Evolutionary conservation across 64 coral and sea anemone genomes (phyloP), one percentile per base, ranked within the genome.

Genomic region (Montipora sp.): DNA sequence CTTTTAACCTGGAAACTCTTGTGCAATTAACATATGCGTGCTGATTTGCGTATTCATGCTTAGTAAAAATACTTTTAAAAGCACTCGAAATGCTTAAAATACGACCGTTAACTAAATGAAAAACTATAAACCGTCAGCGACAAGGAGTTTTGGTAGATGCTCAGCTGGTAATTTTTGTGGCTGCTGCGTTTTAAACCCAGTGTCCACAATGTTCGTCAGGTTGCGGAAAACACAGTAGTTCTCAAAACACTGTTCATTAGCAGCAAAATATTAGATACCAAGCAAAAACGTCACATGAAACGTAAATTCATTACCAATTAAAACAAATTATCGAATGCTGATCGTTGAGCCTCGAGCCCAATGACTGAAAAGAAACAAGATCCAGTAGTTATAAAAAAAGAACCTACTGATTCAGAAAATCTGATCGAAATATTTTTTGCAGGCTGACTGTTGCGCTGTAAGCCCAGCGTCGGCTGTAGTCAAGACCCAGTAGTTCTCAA

Each of bases 401-500:
- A 57, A 5, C 7, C 53, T 57, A 8, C 53, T 57, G 53, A 11
- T 57, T 57, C 53, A 57, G 11, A 57, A 57, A 57, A 57, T 57
- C 2, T 57, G 53, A 7, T 79, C 77, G 50, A 79, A 79, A 79
- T 45, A 51, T 57, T 57, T 14, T 11, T 63, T 63, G 7, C 55
- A 24, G 55, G 51, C 78, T 80, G 59, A 63, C 14, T 63, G 10
- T 15, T 63, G 59, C 14, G 59, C 59, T 63, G 59, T 15, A 15
- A 10, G 77, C 89, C 69, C 75, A 90, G 75, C 61, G n/a, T 71
- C 79, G 44, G 69, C 61, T 80, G 19, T 23, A 66, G 15, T 51
- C 60, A 72, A 50, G 8, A 48, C 89, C 78, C 77, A 72, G 89
- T 73, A 80, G 89, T 84, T 84, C 63, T 84, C 82, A 84, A 84